Base-by-base conservation (phyloP, 2,797 vertebrate genomes). In the Onychomys torridus region DNA sequence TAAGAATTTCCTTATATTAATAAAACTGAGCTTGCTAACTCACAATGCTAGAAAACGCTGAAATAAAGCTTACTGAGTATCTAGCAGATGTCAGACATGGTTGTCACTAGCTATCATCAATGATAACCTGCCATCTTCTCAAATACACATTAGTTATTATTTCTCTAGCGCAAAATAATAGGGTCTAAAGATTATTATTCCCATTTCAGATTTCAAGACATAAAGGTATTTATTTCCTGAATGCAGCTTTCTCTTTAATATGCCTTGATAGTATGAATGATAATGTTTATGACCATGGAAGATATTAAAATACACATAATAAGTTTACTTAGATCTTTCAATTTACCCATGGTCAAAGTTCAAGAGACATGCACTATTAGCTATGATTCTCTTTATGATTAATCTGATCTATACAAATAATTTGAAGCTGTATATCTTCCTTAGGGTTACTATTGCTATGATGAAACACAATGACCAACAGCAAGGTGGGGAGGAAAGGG, bases 1-100 rank as follows among this genome's bases (percentile, higher is more conserved):
- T 83, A 79, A 91, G 46, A 91, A 61, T 23, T 55, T 71, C 4
- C 55, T 92, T 92, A 65, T 83, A 85, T 23, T 59, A 86, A 87
- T 40, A 76, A 67, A 43, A 29, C 65, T 73, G 57, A 93, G 17
- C 10, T n/a, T 91, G 55, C 43, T 69, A 71, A 73, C 73, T 67
- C 71, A 79, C 40, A 76, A 76, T 93, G 43, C 32, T 75, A 77
- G 34, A 82, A 89, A 76, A 43, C 27, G 0, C 52, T 86, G 59
- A 96, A 79, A 52, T 55, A 88, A 78, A 86, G 79, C 65, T 85
- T 75, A n/a, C 46, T 67, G 34, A 67, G 43, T 9, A 85, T 65
- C 29, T 46, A 61, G 21, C 13, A 87, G 25, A 91, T 57, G 17
- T 78, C 11, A 65, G 63, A 11, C 27, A 82, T 59, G 40, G 21